Percentiles rank a stretch among this genome's conserved stretches.
These are phyloP conservation scores for Odocoileus virginianus DNA, from an alignment of 2,113 vertebrate species.

Conservation along the genomic window DNA sequence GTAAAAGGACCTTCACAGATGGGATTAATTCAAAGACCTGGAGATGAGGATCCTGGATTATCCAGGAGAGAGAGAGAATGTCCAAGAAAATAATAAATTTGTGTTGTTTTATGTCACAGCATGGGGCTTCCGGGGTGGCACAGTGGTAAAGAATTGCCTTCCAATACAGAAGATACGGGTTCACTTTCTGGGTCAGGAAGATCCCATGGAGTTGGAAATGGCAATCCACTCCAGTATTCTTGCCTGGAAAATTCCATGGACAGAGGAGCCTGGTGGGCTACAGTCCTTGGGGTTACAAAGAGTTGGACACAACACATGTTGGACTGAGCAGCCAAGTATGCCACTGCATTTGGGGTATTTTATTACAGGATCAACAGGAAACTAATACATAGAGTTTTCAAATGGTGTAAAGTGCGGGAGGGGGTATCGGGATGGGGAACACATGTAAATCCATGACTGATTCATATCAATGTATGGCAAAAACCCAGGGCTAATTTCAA, in stretches of 20 bases:
- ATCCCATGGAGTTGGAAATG: neutral
- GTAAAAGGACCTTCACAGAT: neutral
- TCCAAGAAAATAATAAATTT: neutral
- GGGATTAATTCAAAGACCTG: neutral
- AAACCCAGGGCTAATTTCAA: neutral
- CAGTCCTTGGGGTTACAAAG: neutral
- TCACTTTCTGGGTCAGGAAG: neutral
- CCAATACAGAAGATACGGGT: neutral
- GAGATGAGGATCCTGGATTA: neutral
- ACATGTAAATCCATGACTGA: too few species aligned
- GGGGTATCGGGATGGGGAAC: too few species aligned
- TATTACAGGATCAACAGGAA: neutral
- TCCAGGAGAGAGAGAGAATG: neutral
- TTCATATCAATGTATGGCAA: too few species aligned
- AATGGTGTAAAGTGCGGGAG: neutral
- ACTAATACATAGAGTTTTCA: neutral
- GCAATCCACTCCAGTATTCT: neutral
- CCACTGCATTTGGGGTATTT: neutral
- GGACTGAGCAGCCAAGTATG: neutral
- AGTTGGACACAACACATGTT: neutral
- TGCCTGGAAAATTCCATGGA: neutral
- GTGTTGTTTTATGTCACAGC: neutral
- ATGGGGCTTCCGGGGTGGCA: neutral
- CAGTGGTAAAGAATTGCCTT: neutral
- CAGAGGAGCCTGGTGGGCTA: neutral